These are phyloP conservation scores for Clarias pachynema DNA, from an alignment of 2,797 vertebrate genomes.

Conservation along the genomic window DNA sequence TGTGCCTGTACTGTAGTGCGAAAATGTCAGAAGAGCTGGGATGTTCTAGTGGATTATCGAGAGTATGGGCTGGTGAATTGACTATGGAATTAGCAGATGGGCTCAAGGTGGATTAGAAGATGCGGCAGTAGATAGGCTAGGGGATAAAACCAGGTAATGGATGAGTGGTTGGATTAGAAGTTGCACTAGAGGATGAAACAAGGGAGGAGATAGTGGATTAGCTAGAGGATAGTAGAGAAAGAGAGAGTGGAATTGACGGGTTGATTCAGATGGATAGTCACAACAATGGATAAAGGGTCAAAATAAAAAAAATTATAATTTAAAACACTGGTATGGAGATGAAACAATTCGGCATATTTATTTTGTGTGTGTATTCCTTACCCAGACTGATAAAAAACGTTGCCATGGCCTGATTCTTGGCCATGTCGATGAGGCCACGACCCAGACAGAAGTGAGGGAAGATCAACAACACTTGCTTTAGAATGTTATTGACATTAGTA, in stretches of 20 bases:
- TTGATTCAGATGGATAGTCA: too few relatives aligned
- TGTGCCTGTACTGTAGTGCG: too few relatives aligned
- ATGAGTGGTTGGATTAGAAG: constrained; percentile 5
- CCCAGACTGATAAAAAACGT: constrained; percentile 86
- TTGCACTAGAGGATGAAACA: constrained; percentile 6
- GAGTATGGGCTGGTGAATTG: neutral
- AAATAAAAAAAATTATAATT: neutral
- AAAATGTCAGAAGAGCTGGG: neutral
- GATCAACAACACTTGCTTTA: constrained; percentile 92
- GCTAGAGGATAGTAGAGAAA: neutral
- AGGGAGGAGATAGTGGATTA: neutral
- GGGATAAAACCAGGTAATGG: constrained; percentile 8
- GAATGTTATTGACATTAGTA: constrained; percentile 85
- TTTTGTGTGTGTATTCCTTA: constrained; percentile 65
- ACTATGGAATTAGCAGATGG: neutral
- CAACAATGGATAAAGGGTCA: neutral
- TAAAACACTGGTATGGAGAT: neutral
- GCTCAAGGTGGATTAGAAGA: constrained; percentile 12
- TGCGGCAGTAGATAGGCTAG: neutral
- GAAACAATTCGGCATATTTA: neutral
- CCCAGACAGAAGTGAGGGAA: constrained; percentile 98
- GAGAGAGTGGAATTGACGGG: neutral
- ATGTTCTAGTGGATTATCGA: neutral
- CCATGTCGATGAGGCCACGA: constrained; percentile 96
- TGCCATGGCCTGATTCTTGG: constrained; percentile 94